Conservation (phyloP, 2,113 vertebrate species). For the Cyphomyrus plagiostoma region DNA sequence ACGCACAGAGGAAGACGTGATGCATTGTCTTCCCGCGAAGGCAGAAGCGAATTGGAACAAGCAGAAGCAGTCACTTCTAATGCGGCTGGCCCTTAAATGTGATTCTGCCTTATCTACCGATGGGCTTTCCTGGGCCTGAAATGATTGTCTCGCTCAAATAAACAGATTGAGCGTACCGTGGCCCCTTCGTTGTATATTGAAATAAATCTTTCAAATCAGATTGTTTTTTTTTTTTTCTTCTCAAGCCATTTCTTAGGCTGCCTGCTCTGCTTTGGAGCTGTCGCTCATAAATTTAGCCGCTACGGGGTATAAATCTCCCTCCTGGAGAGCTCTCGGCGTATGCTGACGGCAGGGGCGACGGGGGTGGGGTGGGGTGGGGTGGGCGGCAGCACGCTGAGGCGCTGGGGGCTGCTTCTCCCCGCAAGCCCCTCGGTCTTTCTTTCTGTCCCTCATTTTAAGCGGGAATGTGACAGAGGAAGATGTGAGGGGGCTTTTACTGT, state of each 20-base stretch:
- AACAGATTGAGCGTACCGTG: slow-evolving; percentile 24
- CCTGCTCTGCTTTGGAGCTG: slow-evolving; percentile 16
- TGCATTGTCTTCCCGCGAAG: background rate
- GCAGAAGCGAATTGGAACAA: background rate
- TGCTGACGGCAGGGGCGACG: background rate
- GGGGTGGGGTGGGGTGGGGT: background rate
- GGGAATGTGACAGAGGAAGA: background rate
- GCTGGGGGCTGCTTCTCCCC: background rate
- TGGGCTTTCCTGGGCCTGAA: slow-evolving; percentile 9
- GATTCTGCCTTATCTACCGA: slow-evolving; percentile 24
- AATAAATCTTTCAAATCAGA: slow-evolving; percentile 32
- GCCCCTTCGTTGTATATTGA: background rate
- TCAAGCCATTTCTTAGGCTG: slow-evolving; percentile 19
- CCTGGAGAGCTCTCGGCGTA: slow-evolving; percentile 20
- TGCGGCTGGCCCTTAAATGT: background rate
- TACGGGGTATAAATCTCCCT: slow-evolving; percentile 22
- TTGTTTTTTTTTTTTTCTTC: background rate
- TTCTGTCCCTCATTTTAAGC: background rate
- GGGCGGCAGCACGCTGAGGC: background rate
- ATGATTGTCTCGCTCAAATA: slow-evolving; percentile 31
- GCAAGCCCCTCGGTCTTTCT: background rate
- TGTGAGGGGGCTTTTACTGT: background rate
- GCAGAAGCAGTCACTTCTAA: slow-evolving; percentile 6
- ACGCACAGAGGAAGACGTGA: slow-evolving; percentile 8
- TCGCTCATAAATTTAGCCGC: slow-evolving; percentile 18